These are phyloP conservation scores for Drosophila parabipectinata DNA, from an alignment of 1,140 invertebrate species.

Conservation along the genomic window DNA sequence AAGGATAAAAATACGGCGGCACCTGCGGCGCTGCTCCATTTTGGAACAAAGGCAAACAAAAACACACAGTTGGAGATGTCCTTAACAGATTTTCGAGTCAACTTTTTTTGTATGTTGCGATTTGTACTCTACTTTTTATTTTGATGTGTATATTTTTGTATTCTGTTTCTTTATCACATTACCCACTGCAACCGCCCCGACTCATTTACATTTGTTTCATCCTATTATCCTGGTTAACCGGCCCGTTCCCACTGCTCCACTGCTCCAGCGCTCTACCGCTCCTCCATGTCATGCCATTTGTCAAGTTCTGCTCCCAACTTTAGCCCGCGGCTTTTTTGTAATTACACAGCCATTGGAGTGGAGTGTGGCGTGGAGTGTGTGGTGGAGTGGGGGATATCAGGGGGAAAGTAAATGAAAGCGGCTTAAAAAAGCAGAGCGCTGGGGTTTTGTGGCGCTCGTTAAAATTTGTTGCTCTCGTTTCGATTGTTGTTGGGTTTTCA, in stretches of 20 bases:
- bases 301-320: conserved; percentile 65
- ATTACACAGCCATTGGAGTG: conserved; percentile 54
- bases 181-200: conserved; percentile 16
- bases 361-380: not conserved
- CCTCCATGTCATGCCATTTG: conserved; percentile 49
- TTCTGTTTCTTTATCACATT: conserved; percentile 44
- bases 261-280: not conserved
- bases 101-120: conserved; percentile 34
- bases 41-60: conserved; percentile 25
- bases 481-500: conserved; percentile 51
- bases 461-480: conserved; percentile 76
- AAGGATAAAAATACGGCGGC: not conserved
- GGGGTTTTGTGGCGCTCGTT: conserved; percentile 73
- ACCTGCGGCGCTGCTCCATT: conserved; percentile 59
- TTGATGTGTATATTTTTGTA: conserved; percentile 15
- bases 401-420: conserved; percentile 44
- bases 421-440: conserved; percentile 64
- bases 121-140: conserved; percentile 19
- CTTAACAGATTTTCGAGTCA: conserved; percentile 63
- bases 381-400: not conserved
- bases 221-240: conserved; percentile 75
- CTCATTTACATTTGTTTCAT: conserved; percentile 75
- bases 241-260: conserved; percentile 27
- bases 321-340: conserved; percentile 69
- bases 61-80: conserved; percentile 63